Evolutionary conservation across 2,888 invertebrate genomes (phyloP).

Genomic region (Lycaena phlaeas): DNA sequence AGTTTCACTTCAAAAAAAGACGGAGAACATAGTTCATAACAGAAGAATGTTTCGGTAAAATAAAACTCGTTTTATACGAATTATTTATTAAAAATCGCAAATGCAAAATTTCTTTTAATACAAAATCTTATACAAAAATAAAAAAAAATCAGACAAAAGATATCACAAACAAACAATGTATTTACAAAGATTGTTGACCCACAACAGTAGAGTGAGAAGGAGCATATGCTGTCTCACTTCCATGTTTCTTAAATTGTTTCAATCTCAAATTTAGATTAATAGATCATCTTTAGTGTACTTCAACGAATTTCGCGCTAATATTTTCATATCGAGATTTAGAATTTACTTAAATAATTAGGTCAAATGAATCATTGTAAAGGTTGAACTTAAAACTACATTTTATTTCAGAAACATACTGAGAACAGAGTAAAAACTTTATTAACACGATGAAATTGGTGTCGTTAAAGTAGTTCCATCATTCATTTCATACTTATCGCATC

Average conservation of each 20-base stretch:
- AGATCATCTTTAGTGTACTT: not conserved
- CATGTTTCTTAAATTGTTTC: not conserved
- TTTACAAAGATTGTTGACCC: not conserved
- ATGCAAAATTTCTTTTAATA: conserved; percentile 2
- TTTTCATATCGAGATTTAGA: not conserved
- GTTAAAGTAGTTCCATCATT: too few species aligned
- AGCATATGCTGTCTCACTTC: not conserved
- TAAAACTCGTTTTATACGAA: not conserved
- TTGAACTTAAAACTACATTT: too few species aligned
- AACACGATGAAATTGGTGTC: too few species aligned
- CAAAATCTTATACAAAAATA: not conserved
- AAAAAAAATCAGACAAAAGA: not conserved
- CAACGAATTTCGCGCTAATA: not conserved
- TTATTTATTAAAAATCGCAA: conserved; percentile 6
- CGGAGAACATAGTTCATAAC: too few species aligned
- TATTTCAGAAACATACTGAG: too few species aligned
- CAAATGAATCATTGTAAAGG: too few species aligned
- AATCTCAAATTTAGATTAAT: too few species aligned
- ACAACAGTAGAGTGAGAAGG: not conserved
- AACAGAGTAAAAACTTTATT: too few species aligned
- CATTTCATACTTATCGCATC: too few species aligned
- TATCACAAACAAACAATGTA: conserved; percentile 2
- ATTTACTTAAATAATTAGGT: too few species aligned
- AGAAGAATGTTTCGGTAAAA: too few species aligned
- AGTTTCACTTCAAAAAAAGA: too few species aligned